Percentiles rank a stretch among this genome's conserved stretches.
phyloP scores from a whole-genome alignment of 2,113 vertebrate genomes.

The Crotophaga sulcirostris region DNA sequence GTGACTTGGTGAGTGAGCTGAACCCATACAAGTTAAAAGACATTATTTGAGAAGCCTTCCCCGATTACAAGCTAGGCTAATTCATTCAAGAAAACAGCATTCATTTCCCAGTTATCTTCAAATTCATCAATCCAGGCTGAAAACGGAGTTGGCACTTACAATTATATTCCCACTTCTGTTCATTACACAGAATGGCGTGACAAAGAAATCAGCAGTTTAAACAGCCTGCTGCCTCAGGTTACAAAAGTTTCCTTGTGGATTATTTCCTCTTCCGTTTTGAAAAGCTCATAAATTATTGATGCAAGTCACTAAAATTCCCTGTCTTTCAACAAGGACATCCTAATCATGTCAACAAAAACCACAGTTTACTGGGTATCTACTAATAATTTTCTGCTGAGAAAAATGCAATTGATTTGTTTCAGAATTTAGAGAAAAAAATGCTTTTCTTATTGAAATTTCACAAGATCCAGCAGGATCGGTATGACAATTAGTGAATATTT shows the following conservation, averaged over 20 bases:
- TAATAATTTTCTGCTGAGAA: not conserved
- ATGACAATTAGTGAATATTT: constrained; percentile 33
- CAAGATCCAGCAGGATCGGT: not conserved
- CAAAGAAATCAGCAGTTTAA: not conserved
- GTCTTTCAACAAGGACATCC: not conserved
- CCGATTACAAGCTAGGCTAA: constrained; percentile 4
- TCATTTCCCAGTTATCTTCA: not conserved
- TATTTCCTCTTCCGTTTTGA: not conserved
- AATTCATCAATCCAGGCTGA: not conserved
- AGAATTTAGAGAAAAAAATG: not conserved
- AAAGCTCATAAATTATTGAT: constrained; percentile 20
- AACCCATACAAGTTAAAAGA: not conserved
- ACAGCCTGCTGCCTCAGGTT: not conserved
- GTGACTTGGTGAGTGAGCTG: not conserved
- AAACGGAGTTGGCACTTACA: not conserved
- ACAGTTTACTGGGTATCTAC: not conserved
- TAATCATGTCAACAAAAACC: not conserved
- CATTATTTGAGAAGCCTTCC: not conserved
- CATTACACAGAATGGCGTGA: not conserved
- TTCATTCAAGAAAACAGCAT: not conserved
- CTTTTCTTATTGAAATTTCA: not conserved
- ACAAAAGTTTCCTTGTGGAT: not conserved
- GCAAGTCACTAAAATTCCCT: not conserved
- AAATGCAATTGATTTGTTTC: not conserved
- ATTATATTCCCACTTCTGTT: not conserved